Percentiles rank a stretch among this genome's conserved stretches.
These are phyloP conservation scores for Alviniconcha strummeri DNA, from an alignment of 2,888 invertebrate species.

Conservation along the genomic window DNA sequence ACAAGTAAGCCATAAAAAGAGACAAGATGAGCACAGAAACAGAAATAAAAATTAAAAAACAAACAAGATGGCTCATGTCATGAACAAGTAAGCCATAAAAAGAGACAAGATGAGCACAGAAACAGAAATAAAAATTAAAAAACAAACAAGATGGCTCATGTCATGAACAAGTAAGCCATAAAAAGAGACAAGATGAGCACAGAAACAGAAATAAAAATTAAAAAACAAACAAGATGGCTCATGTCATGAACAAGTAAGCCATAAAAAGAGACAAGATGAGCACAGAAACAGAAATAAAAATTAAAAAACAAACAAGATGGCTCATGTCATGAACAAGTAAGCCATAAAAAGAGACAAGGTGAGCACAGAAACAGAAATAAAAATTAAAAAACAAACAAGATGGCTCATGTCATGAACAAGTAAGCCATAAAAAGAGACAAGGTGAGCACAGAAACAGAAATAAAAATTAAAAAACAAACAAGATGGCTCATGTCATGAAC, in stretches of 20 bases:
- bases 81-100: constrained; percentile 4
- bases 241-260: neutral
- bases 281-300: neutral
- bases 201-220: neutral
- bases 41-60: neutral
- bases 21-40: constrained; percentile 11
- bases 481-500: neutral
- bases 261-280: constrained; percentile 1
- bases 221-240: too few relatives aligned
- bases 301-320: too few relatives aligned
- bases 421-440: neutral
- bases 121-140: neutral
- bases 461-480: too few relatives aligned
- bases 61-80: neutral
- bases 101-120: constrained; percentile 6
- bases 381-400: too few relatives aligned
- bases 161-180: constrained; percentile 2
- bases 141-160: neutral
- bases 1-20: neutral
- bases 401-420: neutral
- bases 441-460: constrained; percentile 11
- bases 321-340: neutral
- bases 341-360: neutral
- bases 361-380: constrained; percentile 10
- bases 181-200: constrained; percentile 10